A percentile compares a stretch with the other conserved stretches of the same genome.
Evolutionary conservation across 2,113 vertebrate genomes (phyloP).

Genomic region (Cichladusa arquata): DNA sequence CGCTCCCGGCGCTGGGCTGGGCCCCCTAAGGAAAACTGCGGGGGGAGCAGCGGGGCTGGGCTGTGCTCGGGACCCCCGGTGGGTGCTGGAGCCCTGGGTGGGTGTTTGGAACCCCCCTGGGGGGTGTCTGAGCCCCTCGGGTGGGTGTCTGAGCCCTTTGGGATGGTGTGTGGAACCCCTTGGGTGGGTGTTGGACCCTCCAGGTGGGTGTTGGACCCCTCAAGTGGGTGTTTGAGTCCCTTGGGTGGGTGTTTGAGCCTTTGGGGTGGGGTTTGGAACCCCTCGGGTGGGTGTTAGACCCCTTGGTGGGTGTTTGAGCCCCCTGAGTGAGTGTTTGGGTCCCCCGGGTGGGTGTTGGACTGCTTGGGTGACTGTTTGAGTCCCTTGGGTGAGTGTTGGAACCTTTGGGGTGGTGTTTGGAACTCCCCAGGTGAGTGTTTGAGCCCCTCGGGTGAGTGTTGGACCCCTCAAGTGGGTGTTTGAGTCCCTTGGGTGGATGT

Average conservation of each 20-base stretch:
- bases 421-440: too few relatives aligned
- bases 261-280: neutral
- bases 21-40: neutral
- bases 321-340: neutral
- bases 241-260: neutral
- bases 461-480: rapidly evolving
- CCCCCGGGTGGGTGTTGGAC: neutral
- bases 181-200: too few relatives aligned
- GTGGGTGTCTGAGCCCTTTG: too few relatives aligned
- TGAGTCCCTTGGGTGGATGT: neutral
- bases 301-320: neutral
- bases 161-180: neutral
- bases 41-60: neutral
- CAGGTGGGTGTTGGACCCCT: neutral
- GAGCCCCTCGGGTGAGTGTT: neutral
- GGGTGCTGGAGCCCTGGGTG: too few relatives aligned
- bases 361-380: too few relatives aligned
- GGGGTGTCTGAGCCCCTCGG: neutral
- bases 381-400: neutral
- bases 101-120: too few relatives aligned
- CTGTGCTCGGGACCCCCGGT: neutral
- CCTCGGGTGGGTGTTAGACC: rapidly evolving
- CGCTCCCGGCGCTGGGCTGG: neutral
- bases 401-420: too few relatives aligned
- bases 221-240: neutral